Evolutionary conservation across 2,888 invertebrate species (phyloP).

Genomic region (Carterocephalus palaemon): DNA sequence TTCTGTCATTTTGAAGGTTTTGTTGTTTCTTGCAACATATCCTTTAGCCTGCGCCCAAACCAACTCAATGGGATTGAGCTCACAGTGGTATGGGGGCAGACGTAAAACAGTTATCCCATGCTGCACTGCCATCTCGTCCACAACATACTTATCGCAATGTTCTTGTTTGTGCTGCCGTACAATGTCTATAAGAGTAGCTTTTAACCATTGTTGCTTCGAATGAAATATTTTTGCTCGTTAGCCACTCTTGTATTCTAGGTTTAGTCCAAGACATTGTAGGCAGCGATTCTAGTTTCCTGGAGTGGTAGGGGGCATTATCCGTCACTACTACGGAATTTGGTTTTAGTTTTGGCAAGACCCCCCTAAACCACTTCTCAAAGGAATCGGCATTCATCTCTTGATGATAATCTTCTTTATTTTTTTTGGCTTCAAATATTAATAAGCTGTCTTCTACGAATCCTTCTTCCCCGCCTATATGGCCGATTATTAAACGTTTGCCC

Average conservation of each 20-base stretch:
- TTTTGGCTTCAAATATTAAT: conserved; percentile 5
- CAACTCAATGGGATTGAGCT: neutral
- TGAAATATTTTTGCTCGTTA: conserved; percentile 1
- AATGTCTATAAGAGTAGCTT: conserved; percentile 2
- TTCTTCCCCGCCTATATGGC: neutral
- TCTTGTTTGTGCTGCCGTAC: neutral
- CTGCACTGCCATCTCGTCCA: conserved; percentile 6
- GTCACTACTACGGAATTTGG: neutral
- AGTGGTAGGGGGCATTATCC: conserved; percentile 6
- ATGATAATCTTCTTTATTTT: conserved; percentile 7
- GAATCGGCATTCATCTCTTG: conserved; percentile 1
- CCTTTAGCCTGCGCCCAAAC: neutral
- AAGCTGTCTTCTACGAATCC: neutral
- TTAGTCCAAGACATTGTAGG: conserved; percentile 2
- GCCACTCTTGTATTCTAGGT: neutral
- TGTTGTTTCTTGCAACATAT: neutral
- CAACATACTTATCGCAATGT: neutral
- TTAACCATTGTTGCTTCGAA: conserved; percentile 2
- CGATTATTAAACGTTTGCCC: neutral
- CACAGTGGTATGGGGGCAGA: too few relatives aligned
- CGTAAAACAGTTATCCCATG: too few relatives aligned
- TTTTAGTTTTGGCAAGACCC: conserved; percentile 3
- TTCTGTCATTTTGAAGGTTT: neutral
- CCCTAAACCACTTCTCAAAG: conserved; percentile 7
- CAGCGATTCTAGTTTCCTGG: conserved; percentile 4